These are phyloP conservation scores for Borostomias antarcticus DNA, from an alignment of 2,797 vertebrate genomes.

Conservation along the genomic window DNA sequence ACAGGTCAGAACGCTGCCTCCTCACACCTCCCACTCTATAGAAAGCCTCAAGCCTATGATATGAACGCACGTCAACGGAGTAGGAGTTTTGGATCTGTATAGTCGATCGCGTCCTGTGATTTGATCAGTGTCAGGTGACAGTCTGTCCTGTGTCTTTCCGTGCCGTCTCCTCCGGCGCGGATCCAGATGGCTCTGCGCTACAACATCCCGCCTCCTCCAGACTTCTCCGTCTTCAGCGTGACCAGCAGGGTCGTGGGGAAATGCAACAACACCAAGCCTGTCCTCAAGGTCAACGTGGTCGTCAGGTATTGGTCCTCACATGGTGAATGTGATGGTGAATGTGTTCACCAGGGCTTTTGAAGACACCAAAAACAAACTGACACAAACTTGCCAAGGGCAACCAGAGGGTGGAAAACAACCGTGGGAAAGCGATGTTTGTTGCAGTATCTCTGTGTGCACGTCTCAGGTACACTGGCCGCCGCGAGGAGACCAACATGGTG, in stretches of 20 bases:
- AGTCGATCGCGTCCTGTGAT: no score
- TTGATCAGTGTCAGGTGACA: no score
- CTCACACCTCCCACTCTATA: no score
- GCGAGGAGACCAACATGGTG: constrained; percentile 77
- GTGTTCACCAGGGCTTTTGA: no score
- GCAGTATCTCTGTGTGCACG: constrained; percentile 8
- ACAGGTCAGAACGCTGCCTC: constrained; percentile 71
- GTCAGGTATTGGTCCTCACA: constrained; percentile 69
- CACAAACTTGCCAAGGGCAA: neutral
- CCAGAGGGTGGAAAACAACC: neutral
- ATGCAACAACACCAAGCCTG: constrained; percentile 50
- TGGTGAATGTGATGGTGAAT: no score
- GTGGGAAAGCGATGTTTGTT: neutral
- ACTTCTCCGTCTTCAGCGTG: constrained; percentile 68
- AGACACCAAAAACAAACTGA: neutral
- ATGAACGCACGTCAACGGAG: no score
- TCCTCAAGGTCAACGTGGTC: constrained; percentile 49
- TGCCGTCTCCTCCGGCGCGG: neutral
- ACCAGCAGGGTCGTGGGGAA: constrained; percentile 24
- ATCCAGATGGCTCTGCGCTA: constrained; percentile 71
- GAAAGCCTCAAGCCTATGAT: no score
- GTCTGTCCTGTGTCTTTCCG: neutral
- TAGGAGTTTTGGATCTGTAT: no score
- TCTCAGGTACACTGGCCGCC: constrained; percentile 65
- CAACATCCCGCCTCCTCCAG: constrained; percentile 74